A percentile compares a stretch with the other conserved stretches of the same genome.
phyloP scores from a whole-genome alignment of 2,888 invertebrate species.

The Cheilosia pagana region DNA sequence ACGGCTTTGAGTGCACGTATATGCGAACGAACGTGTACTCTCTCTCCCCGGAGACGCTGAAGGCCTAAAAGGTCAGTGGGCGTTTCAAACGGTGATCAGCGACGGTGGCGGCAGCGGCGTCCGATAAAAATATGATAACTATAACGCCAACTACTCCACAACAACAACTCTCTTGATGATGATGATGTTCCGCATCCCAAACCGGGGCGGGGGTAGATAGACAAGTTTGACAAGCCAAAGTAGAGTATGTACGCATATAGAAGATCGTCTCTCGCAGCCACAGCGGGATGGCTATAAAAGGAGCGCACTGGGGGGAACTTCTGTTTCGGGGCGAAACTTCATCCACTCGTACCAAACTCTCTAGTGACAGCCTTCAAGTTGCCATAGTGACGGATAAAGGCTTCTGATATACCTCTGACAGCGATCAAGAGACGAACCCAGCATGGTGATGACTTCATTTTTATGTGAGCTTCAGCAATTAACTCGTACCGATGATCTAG shows the following conservation, averaged over 20 bases:
- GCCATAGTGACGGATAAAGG: constrained; percentile 29
- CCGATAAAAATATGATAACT: constrained; percentile 63
- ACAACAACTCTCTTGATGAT: constrained; percentile 3
- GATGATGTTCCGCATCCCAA: constrained; percentile 32
- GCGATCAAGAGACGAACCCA: neutral
- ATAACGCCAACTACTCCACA: constrained; percentile 32
- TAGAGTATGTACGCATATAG: constrained; percentile 46
- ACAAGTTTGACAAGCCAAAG: constrained; percentile 59
- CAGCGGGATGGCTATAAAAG: constrained; percentile 68
- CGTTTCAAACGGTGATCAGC: constrained; percentile 64
- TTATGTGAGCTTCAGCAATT: constrained; percentile 64
- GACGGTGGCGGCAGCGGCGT: constrained; percentile 43
- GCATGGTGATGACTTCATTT: constrained; percentile 68
- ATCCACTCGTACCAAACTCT: constrained; percentile 6
- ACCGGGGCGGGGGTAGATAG: constrained; percentile 44
- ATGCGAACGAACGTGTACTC: neutral
- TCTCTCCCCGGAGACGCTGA: constrained; percentile 35
- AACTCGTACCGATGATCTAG: constrained; percentile 67
- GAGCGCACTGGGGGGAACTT: constrained; percentile 46
- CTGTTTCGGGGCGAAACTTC: constrained; percentile 23
- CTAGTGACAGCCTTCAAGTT: constrained; percentile 35
- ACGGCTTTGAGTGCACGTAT: constrained; percentile 38
- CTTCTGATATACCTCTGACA: constrained; percentile 34
- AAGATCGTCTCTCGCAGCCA: constrained; percentile 16
- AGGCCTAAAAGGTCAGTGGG: constrained; percentile 71